These are phyloP conservation scores for Argyra leucocephala DNA, from an alignment of 2,888 invertebrate genomes.

Conservation along the genomic window DNA sequence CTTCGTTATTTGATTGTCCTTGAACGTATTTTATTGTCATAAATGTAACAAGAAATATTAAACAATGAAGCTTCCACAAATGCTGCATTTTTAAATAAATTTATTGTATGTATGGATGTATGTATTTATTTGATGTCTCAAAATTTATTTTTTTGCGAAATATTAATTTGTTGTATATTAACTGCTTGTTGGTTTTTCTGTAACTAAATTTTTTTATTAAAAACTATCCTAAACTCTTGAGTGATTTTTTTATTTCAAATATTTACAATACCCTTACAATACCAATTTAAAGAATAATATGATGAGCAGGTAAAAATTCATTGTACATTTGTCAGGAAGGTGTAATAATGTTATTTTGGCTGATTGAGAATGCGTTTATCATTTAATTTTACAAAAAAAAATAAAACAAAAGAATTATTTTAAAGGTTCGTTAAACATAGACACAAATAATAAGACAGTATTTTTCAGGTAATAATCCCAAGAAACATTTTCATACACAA, in stretches of 20 bases:
- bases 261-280: too few relatives aligned
- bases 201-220: neutral
- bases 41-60: neutral
- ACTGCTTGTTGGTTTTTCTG: neutral
- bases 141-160: neutral
- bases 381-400: too few relatives aligned
- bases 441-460: neutral
- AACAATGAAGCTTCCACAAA: neutral
- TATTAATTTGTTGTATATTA: neutral
- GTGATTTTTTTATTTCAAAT: too few relatives aligned
- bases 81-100: neutral
- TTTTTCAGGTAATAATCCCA: neutral
- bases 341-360: too few relatives aligned
- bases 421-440: neutral
- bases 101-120: too few relatives aligned
- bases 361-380: too few relatives aligned
- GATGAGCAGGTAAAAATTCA: too few relatives aligned
- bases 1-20: neutral
- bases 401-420: too few relatives aligned
- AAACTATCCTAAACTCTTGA: neutral
- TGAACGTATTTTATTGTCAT: too few relatives aligned
- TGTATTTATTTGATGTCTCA: too few relatives aligned
- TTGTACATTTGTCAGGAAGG: too few relatives aligned
- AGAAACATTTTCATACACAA: neutral
- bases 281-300: too few relatives aligned